A percentile compares a stretch with the other conserved stretches of the same genome.
Conservation (phyloP, 2,113 vertebrate genomes). For the Microtus montanus region DNA sequence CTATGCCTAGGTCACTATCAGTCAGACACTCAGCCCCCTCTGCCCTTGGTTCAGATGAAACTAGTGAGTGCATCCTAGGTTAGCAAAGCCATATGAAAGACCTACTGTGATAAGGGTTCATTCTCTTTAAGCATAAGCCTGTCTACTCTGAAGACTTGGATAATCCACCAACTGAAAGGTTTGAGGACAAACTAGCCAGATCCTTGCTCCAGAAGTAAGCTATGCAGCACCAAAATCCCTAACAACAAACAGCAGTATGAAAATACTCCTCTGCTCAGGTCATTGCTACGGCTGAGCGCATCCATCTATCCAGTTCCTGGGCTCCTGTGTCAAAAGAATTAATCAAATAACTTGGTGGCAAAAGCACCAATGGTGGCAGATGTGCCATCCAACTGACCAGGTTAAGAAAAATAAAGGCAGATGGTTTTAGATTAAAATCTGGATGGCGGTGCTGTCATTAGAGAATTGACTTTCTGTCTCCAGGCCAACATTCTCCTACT, state of each 20-base stretch:
- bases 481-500: conserved; percentile 61
- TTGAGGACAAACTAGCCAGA: background rate
- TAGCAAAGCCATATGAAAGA: background rate
- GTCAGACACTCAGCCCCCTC: background rate
- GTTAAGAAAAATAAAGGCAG: conserved; percentile 81
- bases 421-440: conserved; percentile 77
- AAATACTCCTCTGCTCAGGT: background rate
- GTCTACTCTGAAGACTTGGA: background rate
- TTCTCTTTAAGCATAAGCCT: background rate
- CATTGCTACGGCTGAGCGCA: background rate
- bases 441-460: conserved; percentile 52
- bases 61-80: background rate
- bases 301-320: background rate
- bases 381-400: conserved; percentile 73
- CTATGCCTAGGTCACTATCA: background rate
- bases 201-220: background rate
- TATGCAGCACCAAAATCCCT: too few species aligned
- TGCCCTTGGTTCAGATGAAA: background rate
- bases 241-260: background rate
- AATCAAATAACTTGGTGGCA: conserved; percentile 60
- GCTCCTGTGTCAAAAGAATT: conserved; percentile 34
- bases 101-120: background rate
- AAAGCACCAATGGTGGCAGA: conserved; percentile 59
- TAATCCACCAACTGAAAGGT: background rate
- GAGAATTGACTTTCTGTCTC: conserved; percentile 65